phyloP scores from a whole-genome alignment of 2,888 invertebrate species.

The Hirtodrosophila cameraria region DNA sequence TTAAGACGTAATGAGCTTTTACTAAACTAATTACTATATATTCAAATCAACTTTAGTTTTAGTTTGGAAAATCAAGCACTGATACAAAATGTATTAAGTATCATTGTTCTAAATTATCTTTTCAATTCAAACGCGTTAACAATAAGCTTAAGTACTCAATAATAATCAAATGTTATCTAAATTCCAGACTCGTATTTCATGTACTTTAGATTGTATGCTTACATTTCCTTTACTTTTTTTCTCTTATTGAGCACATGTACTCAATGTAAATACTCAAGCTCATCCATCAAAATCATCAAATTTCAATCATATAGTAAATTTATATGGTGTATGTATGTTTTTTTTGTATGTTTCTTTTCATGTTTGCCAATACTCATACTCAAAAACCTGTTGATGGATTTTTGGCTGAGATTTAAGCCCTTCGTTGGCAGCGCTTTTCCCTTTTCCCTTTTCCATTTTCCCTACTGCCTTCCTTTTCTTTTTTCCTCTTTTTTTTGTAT shows the following conservation, averaged over 20 bases:
- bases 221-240: neutral
- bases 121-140: no score
- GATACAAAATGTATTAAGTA: no score
- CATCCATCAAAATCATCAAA: conserved; percentile 58
- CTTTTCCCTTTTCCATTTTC: conserved; percentile 11
- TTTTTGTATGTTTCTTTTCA: conserved; percentile 48
- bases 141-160: neutral
- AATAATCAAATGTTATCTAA: neutral
- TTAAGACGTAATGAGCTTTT: no score
- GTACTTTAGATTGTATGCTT: no score
- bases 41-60: no score
- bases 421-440: conserved; percentile 25
- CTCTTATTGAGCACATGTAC: conserved; percentile 16
- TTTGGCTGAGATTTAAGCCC: conserved; percentile 47
- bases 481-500: conserved; percentile 15
- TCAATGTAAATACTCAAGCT: conserved; percentile 33
- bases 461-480: conserved; percentile 14
- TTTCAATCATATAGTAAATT: conserved; percentile 65
- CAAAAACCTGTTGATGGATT: conserved; percentile 68
- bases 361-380: conserved; percentile 67
- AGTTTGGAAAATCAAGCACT: no score
- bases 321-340: conserved; percentile 40
- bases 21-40: no score
- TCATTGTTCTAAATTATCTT: no score
- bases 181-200: neutral